These are phyloP conservation scores for Sphaerophoria rueppellii DNA, from an alignment of 2,888 invertebrate species.

Conservation along the genomic window DNA sequence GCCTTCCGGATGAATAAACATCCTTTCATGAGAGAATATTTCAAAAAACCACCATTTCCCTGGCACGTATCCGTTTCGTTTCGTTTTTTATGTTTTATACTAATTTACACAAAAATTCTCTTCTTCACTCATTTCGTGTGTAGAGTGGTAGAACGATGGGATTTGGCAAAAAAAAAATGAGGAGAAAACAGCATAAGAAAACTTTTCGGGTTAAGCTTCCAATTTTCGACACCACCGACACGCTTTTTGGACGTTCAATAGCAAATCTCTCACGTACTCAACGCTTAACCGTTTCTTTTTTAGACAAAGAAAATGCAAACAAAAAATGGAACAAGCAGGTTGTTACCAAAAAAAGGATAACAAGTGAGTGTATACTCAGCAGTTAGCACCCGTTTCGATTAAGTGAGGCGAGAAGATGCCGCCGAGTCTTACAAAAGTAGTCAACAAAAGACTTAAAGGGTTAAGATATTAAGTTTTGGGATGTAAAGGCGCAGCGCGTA, in stretches of 20 bases:
- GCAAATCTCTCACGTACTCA: constrained; percentile 59
- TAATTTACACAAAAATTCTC: constrained; percentile 65
- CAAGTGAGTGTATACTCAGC: constrained; percentile 47
- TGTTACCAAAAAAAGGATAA: constrained; percentile 21
- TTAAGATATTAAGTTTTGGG: constrained; percentile 58
- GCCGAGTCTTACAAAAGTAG: neutral
- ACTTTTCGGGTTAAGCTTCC: constrained; percentile 48
- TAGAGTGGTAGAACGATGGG: neutral
- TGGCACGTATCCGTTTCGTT: constrained; percentile 56
- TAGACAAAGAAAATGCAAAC: neutral
- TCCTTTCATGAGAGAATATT: constrained; percentile 60
- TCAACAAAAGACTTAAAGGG: constrained; percentile 57
- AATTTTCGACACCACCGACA: constrained; percentile 4
- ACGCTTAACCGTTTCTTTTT: constrained; percentile 13
- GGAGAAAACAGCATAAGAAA: constrained; percentile 38
- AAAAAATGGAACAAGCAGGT: constrained; percentile 6
- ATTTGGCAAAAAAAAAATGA: neutral
- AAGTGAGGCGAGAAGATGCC: constrained; percentile 20
- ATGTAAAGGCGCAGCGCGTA: constrained; percentile 41
- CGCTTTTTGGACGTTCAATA: constrained; percentile 4
- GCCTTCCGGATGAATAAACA: constrained; percentile 58
- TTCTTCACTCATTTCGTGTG: constrained; percentile 51
- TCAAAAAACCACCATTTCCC: constrained; percentile 50
- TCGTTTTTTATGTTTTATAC: constrained; percentile 55
- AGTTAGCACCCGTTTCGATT: constrained; percentile 41